Conservation (phyloP, 2,888 invertebrate genomes). For the Dioctria linearis region DNA sequence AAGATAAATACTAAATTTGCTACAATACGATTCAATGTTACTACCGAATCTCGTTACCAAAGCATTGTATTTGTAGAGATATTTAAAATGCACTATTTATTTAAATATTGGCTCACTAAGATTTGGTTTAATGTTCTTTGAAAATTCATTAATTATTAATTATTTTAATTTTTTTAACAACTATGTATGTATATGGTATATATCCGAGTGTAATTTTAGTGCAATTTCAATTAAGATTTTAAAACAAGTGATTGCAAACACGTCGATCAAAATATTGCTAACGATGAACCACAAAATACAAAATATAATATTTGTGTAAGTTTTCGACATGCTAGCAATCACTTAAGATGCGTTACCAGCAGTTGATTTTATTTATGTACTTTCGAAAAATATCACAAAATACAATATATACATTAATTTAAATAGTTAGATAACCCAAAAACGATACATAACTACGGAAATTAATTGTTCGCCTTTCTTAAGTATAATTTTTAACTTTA, state of each 20-base stretch:
- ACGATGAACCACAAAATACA: not conserved
- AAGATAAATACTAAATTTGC: conserved; percentile 18
- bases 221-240: not conserved
- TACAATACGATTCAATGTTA: conserved; percentile 39
- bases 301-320: not conserved
- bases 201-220: not conserved
- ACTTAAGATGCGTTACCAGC: not conserved
- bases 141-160: too few relatives aligned
- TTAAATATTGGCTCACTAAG: too few relatives aligned
- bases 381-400: conserved; percentile 28
- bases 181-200: not conserved
- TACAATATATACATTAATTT: conserved; percentile 43
- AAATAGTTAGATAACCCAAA: conserved; percentile 18
- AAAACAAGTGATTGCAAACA: not conserved
- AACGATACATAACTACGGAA: conserved; percentile 41
- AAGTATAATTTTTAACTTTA: conserved; percentile 41
- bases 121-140: too few relatives aligned
- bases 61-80: conserved; percentile 31
- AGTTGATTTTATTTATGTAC: not conserved
- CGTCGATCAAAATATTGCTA: not conserved
- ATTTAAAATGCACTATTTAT: conserved; percentile 39
- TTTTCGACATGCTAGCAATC: not conserved
- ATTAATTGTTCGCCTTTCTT: conserved; percentile 23
- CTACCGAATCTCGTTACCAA: conserved; percentile 36
- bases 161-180: too few relatives aligned